phyloP scores from a whole-genome alignment of 2,888 invertebrate genomes.

The Mycalesis mineus region DNA sequence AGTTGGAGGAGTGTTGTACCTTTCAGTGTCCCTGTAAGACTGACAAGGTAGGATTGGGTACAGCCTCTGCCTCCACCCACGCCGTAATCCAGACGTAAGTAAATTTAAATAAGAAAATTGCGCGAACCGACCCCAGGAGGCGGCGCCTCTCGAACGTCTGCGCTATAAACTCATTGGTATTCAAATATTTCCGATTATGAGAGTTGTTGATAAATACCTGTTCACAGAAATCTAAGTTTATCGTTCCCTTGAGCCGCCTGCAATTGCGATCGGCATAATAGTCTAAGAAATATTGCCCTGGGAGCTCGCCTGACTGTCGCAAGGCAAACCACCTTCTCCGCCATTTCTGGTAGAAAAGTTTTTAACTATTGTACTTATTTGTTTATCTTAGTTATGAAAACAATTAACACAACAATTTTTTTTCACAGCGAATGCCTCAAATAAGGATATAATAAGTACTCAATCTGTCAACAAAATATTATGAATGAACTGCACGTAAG shows the following conservation, averaged over 20 bases:
- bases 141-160: neutral
- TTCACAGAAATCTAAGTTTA: conserved; percentile 97
- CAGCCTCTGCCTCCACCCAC: neutral
- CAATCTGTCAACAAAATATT: conserved; percentile 53
- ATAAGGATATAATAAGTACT: conserved; percentile 25
- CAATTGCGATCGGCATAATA: conserved; percentile 94
- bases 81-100: neutral
- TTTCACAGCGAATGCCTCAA: conserved; percentile 1
- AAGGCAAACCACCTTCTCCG: conserved; percentile 96
- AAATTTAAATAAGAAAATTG: neutral
- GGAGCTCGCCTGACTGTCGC: conserved; percentile 93
- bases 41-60: neutral
- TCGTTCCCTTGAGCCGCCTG: conserved; percentile 90
- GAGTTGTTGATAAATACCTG: conserved; percentile 79
- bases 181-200: neutral
- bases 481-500: conserved; percentile 27
- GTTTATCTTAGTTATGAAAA: neutral
- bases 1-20: neutral
- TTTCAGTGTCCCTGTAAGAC: neutral
- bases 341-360: conserved; percentile 85
- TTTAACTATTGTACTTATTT: neutral
- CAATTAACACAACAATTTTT: conserved; percentile 22
- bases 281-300: conserved; percentile 94
- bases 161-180: neutral
- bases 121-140: neutral